Conservation (phyloP, 2,113 vertebrate genomes). For the Ammospiza caudacuta region DNA sequence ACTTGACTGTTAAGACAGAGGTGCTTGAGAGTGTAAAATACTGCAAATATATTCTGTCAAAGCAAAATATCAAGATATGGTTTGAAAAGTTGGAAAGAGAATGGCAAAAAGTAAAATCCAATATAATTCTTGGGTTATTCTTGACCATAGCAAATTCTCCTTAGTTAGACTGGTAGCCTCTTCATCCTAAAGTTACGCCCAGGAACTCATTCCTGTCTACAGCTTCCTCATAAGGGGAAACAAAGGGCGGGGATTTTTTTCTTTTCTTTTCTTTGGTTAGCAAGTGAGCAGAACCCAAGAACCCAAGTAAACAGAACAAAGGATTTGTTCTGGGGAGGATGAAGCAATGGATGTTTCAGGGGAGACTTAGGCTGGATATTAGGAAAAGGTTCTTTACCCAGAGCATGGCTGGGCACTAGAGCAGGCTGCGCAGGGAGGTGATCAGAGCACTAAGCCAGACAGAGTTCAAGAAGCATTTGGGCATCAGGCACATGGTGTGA, state of each 20-base stretch:
- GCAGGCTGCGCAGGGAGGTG: neutral
- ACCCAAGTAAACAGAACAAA: neutral
- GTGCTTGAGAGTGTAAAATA: neutral
- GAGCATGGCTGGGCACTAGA: accelerated
- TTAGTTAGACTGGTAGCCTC: neutral
- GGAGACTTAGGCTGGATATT: neutral
- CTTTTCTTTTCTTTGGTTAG: neutral
- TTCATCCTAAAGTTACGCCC: neutral
- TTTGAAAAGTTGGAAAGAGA: neutral
- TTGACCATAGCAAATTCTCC: neutral
- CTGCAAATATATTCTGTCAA: neutral
- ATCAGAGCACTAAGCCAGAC: neutral
- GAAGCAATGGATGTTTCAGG: neutral
- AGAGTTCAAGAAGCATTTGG: neutral
- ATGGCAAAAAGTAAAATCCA: neutral
- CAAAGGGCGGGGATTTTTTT: neutral
- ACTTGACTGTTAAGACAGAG: neutral
- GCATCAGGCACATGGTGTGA: neutral
- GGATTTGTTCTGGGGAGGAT: too few relatives aligned
- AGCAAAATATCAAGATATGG: neutral
- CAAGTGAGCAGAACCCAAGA: neutral
- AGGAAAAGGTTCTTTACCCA: too few relatives aligned
- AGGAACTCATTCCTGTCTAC: neutral
- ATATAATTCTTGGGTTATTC: neutral
- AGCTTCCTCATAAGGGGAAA: neutral